Base-by-base conservation (phyloP, 2,888 invertebrate genomes). In the Adelognathus sp. region DNA sequence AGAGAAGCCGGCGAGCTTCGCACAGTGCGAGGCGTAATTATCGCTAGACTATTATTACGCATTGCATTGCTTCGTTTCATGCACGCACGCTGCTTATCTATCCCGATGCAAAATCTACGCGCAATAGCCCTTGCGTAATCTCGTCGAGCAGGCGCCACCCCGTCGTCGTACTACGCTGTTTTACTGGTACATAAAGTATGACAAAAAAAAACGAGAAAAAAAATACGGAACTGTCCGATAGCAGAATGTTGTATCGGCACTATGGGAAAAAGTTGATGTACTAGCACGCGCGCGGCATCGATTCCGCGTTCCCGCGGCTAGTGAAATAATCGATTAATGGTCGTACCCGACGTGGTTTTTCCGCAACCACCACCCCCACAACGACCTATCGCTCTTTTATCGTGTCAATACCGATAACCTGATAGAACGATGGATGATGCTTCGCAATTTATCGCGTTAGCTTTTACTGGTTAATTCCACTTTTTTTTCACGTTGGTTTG, bases 91-190 rank as follows among this genome's bases (percentile, higher is more conserved):
- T 50, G 11, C 24, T 21, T 18, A 21, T 50, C 16, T 36, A 52
- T 46, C 52, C n/a, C 76, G 63, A 60, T 46, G 75, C 36, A 69
- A 69, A 66, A 73, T 83, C 77, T 41, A 74, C 71, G 76, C 73
- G 74, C 63, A 3, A 7, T n/a, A 33, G 56, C 72, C 33, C 67
- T 67, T 82, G 77, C 73, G 79, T 79, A 70, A 79, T 71, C 9
- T 46, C 71, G 61, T 66, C 70, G 36, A 79, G 33, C 69, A 75
- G 74, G 79, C 79, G 79, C 79, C 79, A 74, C 70, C 74, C 61
- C 70, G 70, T 27, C 70, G 74, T 56, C 54, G 18, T 21, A 21
- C 44, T 60, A 7, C 7, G 21, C 18, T 5, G 11, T 41, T 18
- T 7, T 33, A 36, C n/a, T 33, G 14, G 54, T 46, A 46, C 5